phyloP scores from a whole-genome alignment of 35 echinoderm and acorn worm species.

The Heliocidaris tuberculata region DNA sequence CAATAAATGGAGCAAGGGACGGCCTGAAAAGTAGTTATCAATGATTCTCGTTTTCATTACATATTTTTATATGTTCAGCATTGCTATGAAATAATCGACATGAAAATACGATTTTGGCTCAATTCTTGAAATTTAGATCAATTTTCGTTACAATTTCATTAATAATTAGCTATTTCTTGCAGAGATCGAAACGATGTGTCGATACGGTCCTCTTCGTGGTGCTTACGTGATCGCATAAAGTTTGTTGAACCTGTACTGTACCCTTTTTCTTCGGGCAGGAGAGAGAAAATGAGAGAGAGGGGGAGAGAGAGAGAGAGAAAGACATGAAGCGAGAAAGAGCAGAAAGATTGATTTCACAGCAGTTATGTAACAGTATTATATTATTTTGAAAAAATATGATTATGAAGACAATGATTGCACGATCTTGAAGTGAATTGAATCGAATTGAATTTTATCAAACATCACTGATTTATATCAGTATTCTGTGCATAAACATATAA shows the following conservation, averaged over 20 bases:
- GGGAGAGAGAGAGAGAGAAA: neutral
- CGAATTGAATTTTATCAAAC: no score
- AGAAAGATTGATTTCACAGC: neutral
- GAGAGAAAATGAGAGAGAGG: no score
- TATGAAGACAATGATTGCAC: no score
- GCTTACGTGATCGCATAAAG: constrained; percentile 29
- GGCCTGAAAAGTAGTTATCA: neutral
- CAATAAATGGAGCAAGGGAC: constrained; percentile 9
- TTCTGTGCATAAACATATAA: no score
- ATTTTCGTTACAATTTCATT: neutral
- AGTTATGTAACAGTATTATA: no score
- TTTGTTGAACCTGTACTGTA: constrained; percentile 19
- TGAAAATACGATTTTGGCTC: no score
- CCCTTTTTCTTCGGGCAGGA: neutral
- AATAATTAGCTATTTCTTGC: neutral
- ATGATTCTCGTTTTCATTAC: neutral
- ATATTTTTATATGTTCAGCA: neutral
- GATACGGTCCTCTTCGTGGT: neutral
- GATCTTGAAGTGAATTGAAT: no score
- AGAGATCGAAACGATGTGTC: neutral
- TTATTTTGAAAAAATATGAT: no score
- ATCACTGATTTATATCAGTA: no score
- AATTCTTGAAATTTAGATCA: neutral
- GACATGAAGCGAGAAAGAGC: neutral
- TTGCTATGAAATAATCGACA: neutral